A percentile compares a stretch with the other conserved stretches of the same genome.
Conservation (phyloP, 2,888 invertebrate species). For the Melinaea menophilus region DNA sequence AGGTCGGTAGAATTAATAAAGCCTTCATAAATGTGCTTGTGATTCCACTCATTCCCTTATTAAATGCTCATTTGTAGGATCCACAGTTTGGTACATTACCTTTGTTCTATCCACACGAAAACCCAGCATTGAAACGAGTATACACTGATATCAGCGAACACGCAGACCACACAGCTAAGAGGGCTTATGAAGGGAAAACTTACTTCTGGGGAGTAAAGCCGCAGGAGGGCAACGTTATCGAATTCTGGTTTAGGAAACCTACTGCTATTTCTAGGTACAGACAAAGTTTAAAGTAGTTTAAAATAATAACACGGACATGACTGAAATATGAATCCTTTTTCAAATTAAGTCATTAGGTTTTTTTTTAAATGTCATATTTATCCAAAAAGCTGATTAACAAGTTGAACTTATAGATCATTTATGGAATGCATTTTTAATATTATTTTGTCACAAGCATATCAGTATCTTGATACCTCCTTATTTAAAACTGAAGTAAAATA, state of each 20-base stretch:
- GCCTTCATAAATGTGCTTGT: background rate
- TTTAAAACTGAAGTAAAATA: too few relatives aligned
- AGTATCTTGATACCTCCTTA: too few relatives aligned
- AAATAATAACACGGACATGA: too few relatives aligned
- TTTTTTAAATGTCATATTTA: too few relatives aligned
- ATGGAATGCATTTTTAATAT: too few relatives aligned
- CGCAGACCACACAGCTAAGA: conserved; percentile 85
- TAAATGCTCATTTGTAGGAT: conserved; percentile 77
- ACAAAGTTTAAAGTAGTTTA: background rate
- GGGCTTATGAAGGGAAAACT: conserved; percentile 91
- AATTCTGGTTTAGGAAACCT: conserved; percentile 88
- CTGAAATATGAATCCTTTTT: too few relatives aligned
- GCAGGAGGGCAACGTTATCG: conserved; percentile 87
- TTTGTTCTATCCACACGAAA: conserved; percentile 86
- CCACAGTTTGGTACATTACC: conserved; percentile 91
- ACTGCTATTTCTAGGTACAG: conserved; percentile 50
- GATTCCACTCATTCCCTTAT: background rate
- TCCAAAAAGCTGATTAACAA: too few relatives aligned
- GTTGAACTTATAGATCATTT: too few relatives aligned
- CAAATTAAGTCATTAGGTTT: too few relatives aligned
- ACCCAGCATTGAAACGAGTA: conserved; percentile 80
- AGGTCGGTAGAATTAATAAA: conserved; percentile 72
- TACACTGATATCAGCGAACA: conserved; percentile 87
- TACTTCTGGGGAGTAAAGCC: conserved; percentile 96
- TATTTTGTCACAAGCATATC: too few relatives aligned